Evolutionary conservation across 2,797 vertebrate species (phyloP).

Genomic region (Holocentrus rufus): DNA sequence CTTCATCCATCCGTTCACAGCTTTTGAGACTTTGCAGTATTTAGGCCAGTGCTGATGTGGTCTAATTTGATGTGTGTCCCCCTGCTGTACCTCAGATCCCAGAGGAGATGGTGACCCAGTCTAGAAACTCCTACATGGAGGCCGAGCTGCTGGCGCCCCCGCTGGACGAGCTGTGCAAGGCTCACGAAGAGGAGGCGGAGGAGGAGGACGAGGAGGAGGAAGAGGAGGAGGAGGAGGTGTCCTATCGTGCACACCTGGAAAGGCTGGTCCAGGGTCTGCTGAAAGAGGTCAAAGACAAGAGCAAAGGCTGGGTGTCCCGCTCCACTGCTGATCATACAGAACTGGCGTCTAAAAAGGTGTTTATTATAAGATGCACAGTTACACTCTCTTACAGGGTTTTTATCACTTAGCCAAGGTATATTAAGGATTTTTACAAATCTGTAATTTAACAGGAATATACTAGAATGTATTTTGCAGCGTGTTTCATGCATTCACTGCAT

Average conservation of each 20-base stretch:
- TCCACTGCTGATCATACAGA: conserved; percentile 85
- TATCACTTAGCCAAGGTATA: too few species aligned
- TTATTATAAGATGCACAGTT: not conserved
- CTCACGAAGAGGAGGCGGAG: conserved; percentile 81
- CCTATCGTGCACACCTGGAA: conserved; percentile 85
- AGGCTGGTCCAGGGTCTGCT: conserved; percentile 85
- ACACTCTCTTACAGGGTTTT: not conserved
- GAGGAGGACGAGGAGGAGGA: conserved; percentile 71
- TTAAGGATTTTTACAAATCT: too few species aligned
- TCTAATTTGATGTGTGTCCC: conserved; percentile 14
- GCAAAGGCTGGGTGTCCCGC: conserved; percentile 90
- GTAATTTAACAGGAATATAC: too few species aligned
- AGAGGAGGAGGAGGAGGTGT: conserved; percentile 84
- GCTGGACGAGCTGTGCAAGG: conserved; percentile 87
- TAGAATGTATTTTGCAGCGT: too few species aligned
- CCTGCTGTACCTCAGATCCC: conserved; percentile 82
- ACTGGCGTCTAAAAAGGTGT: conserved; percentile 90
- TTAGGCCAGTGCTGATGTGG: conserved; percentile 13
- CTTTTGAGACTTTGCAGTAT: not conserved
- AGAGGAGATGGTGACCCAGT: conserved; percentile 90
- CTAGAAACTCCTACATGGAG: conserved; percentile 88
- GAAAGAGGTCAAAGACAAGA: conserved; percentile 91
- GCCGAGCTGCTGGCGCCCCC: conserved; percentile 86
- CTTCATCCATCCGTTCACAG: conserved; percentile 4
- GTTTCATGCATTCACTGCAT: too few species aligned